Evolutionary conservation across 2,888 invertebrate species (phyloP).

Genomic region (Lampropteryx suffumata): DNA sequence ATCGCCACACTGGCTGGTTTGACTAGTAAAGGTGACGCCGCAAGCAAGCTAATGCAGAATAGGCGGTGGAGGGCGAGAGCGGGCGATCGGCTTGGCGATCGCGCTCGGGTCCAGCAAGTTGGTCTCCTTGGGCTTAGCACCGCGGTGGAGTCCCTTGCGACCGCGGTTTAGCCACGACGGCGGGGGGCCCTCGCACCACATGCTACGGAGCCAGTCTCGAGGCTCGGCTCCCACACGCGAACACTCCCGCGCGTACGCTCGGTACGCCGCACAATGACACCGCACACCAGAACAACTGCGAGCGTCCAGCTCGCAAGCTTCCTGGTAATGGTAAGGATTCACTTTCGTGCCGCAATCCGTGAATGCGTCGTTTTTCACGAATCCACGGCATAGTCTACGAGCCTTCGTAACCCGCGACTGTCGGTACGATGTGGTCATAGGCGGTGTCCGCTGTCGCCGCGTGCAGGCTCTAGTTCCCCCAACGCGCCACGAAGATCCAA

Average conservation of each 20-base stretch:
- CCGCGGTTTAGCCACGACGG: conserved; percentile 65
- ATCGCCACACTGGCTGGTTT: conserved; percentile 70
- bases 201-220: conserved; percentile 87
- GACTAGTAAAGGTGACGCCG: conserved; percentile 72
- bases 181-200: conserved; percentile 83
- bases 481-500: conserved; percentile 95
- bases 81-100: conserved; percentile 60
- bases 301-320: conserved; percentile 93
- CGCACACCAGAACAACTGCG: conserved; percentile 91
- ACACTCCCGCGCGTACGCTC: conserved; percentile 95
- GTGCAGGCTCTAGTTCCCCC: conserved; percentile 90
- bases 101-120: conserved; percentile 53
- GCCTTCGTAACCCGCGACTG: conserved; percentile 73
- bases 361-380: conserved; percentile 83
- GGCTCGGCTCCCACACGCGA: conserved; percentile 88
- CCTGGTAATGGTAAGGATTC: conserved; percentile 91
- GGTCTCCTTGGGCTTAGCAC: conserved; percentile 36
- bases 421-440: conserved; percentile 70
- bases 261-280: conserved; percentile 95
- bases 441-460: conserved; percentile 78
- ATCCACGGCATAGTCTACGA: conserved; percentile 77
- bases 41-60: conserved; percentile 60
- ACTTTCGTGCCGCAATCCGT: conserved; percentile 90
- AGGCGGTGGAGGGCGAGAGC: conserved; percentile 73
- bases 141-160: conserved; percentile 43